Base-by-base conservation (phyloP, 2,113 vertebrate species). In the Uria aalge region DNA sequence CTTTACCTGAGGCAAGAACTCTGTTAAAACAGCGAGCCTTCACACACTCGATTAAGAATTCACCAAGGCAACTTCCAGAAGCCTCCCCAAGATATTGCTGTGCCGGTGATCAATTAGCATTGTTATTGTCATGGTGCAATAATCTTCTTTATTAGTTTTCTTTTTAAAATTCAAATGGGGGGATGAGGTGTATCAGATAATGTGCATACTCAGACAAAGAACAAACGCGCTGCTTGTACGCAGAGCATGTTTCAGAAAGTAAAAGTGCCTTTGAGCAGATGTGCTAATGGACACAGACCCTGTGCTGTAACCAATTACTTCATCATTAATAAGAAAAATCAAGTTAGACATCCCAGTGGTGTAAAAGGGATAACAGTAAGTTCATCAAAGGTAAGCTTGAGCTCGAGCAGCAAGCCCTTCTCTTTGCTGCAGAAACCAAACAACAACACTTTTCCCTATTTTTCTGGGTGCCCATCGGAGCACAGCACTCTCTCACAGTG, bases 211-310 rank as follows among this genome's bases (percentile, higher is more conserved):
- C 55, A 88, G 79, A 29, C 50, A 36, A 63, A 64, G 63, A 84
- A 55, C 30, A 77, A 74, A 63, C 0, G 9, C 1, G 4, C 18
- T 38, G n/a, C 64, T 43, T 57, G 55, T 52, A 77, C 0, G 0
- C 45, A 59, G 41, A 80, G 23, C 0, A 0, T 17, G 41, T 26
- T 34, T 79, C 68, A 78, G 66, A 67, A 64, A 88, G 73, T 11
- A 67, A 40, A 40, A 86, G 9, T 47, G 30, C 23, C 68, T 81
- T 32, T 55, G 71, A 72, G 57, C 53, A 93, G 81, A 76, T 38
- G 85, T 36, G 50, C 59, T 93, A 30, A 91, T 21, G 88, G 85
- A 85, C 81, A 45, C 82, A 69, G 74, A 45, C 30, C n/a, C 48
- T 79, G 69, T 4, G 0, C 74, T 78, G 71, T 23, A 87, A 87